Evolutionary conservation across 2,113 vertebrate genomes (phyloP).

Genomic region (Osmerus eperlanus): DNA sequence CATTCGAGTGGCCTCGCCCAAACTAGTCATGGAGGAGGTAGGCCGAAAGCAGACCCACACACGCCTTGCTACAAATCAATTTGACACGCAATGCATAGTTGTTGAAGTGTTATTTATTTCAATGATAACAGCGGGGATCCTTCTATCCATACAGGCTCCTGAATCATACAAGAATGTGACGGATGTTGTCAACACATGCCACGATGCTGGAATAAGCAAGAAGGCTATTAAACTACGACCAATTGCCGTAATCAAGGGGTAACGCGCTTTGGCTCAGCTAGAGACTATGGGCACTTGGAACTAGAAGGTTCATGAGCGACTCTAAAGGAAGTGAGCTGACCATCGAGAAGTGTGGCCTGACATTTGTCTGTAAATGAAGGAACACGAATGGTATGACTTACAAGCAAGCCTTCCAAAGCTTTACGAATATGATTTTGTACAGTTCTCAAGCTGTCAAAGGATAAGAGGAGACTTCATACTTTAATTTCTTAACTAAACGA

Average conservation of each 20-base stretch:
- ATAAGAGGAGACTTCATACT: background rate
- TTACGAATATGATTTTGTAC: background rate
- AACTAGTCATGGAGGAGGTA: constrained; percentile 99
- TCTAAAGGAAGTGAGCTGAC: constrained; percentile 7
- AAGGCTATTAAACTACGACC: constrained; percentile 97
- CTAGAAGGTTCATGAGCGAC: constrained; percentile 1
- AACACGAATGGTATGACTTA: background rate
- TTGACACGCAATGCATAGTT: background rate
- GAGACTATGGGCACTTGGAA: background rate
- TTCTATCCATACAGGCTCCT: constrained; percentile 76
- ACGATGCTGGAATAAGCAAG: constrained; percentile 94
- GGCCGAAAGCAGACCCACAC: constrained; percentile 27
- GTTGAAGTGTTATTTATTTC: background rate
- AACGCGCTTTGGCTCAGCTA: constrained; percentile 33
- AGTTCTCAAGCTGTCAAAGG: constrained; percentile 17
- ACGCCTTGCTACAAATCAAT: too few species aligned
- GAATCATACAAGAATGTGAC: constrained; percentile 98
- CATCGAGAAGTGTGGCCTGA: background rate
- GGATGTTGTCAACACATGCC: constrained; percentile 95
- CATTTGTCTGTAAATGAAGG: too few species aligned
- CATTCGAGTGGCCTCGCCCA: constrained; percentile 95
- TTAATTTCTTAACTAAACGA: background rate
- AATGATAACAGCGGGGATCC: background rate
- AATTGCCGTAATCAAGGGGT: constrained; percentile 97
- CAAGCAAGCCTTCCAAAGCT: background rate